Conservation (phyloP, 2,113 vertebrate genomes). For the Empidonax alnorum region DNA sequence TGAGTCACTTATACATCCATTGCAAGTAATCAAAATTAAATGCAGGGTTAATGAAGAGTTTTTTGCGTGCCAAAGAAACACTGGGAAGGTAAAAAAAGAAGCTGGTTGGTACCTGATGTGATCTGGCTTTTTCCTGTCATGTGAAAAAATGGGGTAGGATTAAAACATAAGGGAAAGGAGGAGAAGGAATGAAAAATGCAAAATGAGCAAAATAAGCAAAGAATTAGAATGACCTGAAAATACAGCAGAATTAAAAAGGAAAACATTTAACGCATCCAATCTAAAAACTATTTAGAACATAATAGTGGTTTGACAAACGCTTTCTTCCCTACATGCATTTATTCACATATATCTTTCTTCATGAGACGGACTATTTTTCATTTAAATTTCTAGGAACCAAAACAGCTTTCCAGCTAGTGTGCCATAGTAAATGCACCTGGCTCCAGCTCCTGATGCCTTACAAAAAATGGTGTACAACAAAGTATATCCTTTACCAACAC, state of each 20-base stretch:
- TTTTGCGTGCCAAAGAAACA: conserved; percentile 76
- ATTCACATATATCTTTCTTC: not conserved
- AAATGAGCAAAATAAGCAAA: conserved; percentile 81
- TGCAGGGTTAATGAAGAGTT: conserved; percentile 76
- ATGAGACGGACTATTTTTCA: not conserved
- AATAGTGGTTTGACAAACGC: not conserved
- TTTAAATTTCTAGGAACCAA: not conserved
- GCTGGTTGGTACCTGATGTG: conserved; percentile 85
- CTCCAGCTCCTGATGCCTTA: not conserved
- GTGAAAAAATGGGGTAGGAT: conserved; percentile 85
- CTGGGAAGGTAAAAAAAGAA: conserved; percentile 73
- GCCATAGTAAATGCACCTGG: not conserved
- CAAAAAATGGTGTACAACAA: not conserved
- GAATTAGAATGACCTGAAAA: conserved; percentile 72
- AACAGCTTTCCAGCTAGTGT: not conserved
- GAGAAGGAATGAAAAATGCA: conserved; percentile 76
- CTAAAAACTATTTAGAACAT: not conserved
- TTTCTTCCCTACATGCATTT: not conserved
- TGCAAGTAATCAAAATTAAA: conserved; percentile 78
- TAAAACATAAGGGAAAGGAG: conserved; percentile 81
- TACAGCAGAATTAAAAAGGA: conserved; percentile 70
- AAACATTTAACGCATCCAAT: not conserved
- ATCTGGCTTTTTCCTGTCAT: conserved; percentile 87
- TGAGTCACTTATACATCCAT: conserved; percentile 75
- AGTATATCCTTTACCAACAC: not conserved